phyloP scores from a whole-genome alignment of 2,797 vertebrate species.

The Choloepus didactylus region DNA sequence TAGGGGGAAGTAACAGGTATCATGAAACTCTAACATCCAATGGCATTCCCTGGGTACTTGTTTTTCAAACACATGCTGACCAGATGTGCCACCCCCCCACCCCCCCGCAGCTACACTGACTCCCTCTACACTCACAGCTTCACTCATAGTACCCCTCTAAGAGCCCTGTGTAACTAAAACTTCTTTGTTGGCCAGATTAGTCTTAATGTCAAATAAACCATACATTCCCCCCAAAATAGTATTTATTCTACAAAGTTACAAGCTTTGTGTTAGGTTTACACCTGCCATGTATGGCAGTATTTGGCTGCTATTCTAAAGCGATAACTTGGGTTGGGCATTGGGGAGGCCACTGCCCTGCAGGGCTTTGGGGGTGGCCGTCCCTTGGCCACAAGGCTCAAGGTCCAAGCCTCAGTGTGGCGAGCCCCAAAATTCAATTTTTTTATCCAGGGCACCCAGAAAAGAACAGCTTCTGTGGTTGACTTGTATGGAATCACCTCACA shows the following conservation, averaged over 20 bases:
- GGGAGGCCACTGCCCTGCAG: too few species aligned
- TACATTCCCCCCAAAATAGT: background rate
- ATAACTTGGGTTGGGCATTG: rapidly evolving
- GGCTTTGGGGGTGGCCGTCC: rapidly evolving
- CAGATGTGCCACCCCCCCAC: background rate
- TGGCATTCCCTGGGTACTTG: background rate
- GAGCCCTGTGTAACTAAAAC: background rate
- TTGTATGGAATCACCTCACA: background rate
- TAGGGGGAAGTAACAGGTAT: background rate
- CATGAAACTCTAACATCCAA: background rate
- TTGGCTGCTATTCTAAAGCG: background rate
- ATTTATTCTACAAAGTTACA: background rate
- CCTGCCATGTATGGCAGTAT: rapidly evolving
- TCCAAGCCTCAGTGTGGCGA: background rate
- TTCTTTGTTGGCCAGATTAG: background rate
- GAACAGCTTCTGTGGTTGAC: background rate
- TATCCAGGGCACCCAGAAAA: background rate
- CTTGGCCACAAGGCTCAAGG: background rate
- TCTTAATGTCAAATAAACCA: background rate
- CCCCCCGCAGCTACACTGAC: background rate
- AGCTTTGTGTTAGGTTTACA: background rate
- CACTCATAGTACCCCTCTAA: background rate
- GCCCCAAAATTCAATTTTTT: background rate
- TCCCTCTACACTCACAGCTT: background rate
- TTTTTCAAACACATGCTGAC: background rate